A percentile compares a stretch with the other conserved stretches of the same genome.
Conservation (phyloP, 1,140 invertebrate genomes). For the Oreohelix idahoensis region DNA sequence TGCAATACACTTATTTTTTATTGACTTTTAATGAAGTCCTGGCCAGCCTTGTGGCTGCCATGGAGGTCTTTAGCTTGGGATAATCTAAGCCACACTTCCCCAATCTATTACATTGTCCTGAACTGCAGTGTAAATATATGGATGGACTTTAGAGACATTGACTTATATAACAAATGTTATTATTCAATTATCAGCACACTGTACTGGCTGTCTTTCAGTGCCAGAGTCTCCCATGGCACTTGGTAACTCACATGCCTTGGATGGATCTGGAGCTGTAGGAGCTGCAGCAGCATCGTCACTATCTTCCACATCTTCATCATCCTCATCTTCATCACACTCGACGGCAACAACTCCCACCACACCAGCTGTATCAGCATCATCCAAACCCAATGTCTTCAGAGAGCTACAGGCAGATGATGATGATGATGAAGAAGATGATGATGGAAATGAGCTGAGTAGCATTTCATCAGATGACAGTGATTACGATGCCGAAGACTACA, state of each 20-base stretch:
- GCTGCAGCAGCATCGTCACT: not conserved
- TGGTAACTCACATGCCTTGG: not conserved
- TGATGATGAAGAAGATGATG: constrained; percentile 77
- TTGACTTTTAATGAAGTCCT: too few relatives aligned
- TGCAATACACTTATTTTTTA: too few relatives aligned
- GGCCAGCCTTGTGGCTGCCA: too few relatives aligned
- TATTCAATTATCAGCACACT: not conserved
- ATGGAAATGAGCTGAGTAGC: constrained; percentile 52
- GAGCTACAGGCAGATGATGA: constrained; percentile 78
- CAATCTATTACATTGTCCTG: too few relatives aligned
- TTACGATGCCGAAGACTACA: constrained; percentile 47
- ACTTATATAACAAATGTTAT: not conserved
- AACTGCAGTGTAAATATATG: too few relatives aligned
- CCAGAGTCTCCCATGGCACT: constrained; percentile 5
- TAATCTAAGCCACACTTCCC: too few relatives aligned
- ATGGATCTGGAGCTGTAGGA: not conserved
- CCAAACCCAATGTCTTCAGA: constrained; percentile 7
- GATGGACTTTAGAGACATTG: too few relatives aligned
- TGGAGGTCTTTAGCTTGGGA: too few relatives aligned
- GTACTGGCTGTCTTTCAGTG: not conserved
- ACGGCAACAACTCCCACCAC: constrained; percentile 21
- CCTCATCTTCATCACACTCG: constrained; percentile 5
- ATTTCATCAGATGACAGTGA: constrained; percentile 56
- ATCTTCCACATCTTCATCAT: constrained; percentile 12
- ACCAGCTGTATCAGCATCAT: constrained; percentile 1